Base-by-base conservation (phyloP, 2,113 vertebrate species). In the Formicarius rufipectus region DNA sequence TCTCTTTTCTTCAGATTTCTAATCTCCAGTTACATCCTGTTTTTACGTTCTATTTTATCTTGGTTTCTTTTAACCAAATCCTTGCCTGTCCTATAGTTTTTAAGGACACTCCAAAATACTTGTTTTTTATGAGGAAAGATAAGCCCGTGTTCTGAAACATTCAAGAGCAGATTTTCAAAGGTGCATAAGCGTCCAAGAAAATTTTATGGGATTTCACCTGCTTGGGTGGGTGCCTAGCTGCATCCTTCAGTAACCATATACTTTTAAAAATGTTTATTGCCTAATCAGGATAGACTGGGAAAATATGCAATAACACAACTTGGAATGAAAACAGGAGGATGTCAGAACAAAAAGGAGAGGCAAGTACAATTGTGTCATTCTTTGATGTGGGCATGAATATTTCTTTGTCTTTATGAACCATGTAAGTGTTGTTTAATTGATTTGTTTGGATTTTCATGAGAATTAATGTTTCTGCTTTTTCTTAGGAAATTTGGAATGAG, bases 361-460 rank as follows among this genome's bases (percentile, higher is more conserved):
- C 35, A 68, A 72, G n/a, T 40, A 89, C 58, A 79, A 37, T 49
- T 24, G 33, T 82, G 40, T 68, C 31, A 53, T 84, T 97, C 73
- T 92, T 94, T 82, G 81, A 75, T 44, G 21, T 33, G 31, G 68
- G 44, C n/a, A 78, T 91, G 60, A 78, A 40, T 87, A 44, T 75
- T 20, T 84, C 60, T 91, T 84, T 86, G 73, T 95, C 27, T 78
- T 84, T 92, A 68, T 84, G 81, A 91, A 71, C 50, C 69, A 87
- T n/a, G 42, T 19, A 52, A 77, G 56, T 37, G 42, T 68, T 71
- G 23, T 84, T 95, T 82, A 68, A 87, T 60, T 73, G 83, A 67
- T 93, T 80, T 91, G 60, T 81, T 93, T 92, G 80, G 39, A 44
- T 55, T 94, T 95, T 84, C 87, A 63, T 56, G 10, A 78, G 63